Conservation (phyloP, 92 coral and sea anemone genomes). For the Parazoanthus atlanticus region DNA sequence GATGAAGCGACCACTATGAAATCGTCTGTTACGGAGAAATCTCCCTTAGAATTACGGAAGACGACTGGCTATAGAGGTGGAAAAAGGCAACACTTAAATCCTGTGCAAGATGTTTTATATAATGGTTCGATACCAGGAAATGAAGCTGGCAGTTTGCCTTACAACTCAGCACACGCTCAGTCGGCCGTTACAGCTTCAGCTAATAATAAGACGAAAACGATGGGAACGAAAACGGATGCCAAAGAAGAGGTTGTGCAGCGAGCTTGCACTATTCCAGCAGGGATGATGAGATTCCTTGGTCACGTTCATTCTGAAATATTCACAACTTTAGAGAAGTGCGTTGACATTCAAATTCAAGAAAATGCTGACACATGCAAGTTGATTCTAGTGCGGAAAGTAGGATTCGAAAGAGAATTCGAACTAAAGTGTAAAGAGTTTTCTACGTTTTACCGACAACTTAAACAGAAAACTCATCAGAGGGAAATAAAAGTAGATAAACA, state of each 20-base stretch:
- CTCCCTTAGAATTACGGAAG: too few relatives aligned
- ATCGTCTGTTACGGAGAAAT: too few relatives aligned
- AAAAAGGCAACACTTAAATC: not conserved
- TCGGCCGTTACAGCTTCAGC: not conserved
- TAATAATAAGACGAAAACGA: not conserved
- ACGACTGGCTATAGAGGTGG: not conserved
- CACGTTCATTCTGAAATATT: not conserved
- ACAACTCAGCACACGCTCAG: not conserved
- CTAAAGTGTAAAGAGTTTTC: not conserved
- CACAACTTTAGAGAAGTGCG: not conserved
- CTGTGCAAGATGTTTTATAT: not conserved
- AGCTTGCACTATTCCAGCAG: not conserved
- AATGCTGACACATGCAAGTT: not conserved
- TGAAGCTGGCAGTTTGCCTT: not conserved
- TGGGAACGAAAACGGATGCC: not conserved
- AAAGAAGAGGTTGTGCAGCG: not conserved
- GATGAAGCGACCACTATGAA: too few relatives aligned
- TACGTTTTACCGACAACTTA: not conserved
- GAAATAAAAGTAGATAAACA: not conserved
- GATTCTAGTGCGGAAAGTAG: not conserved
- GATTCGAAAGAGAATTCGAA: not conserved
- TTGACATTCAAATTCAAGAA: slow-evolving; percentile 5
- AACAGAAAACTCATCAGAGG: not conserved
- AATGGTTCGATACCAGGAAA: not conserved
- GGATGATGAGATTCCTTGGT: slow-evolving; percentile 5